Evolutionary conservation across 2,113 vertebrate species (phyloP).

Genomic region (Calyptomena viridis): DNA sequence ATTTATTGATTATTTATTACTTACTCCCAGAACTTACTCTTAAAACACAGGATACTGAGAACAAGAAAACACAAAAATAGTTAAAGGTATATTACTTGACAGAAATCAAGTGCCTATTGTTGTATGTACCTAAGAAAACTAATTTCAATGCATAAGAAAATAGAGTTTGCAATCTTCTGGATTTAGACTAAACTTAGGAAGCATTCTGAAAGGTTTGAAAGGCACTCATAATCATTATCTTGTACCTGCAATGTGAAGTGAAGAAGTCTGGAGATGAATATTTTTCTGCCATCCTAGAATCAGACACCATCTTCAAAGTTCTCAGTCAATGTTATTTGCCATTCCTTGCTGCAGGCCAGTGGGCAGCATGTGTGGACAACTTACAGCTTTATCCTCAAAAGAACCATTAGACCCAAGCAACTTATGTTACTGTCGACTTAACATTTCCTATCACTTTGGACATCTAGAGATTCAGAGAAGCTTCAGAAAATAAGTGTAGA

Average conservation of each 20-base stretch:
- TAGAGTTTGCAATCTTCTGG: not conserved
- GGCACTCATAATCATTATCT: not conserved
- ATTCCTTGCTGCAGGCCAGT: not conserved
- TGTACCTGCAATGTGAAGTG: fast-evolving
- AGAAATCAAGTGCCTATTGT: not conserved
- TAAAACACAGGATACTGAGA: not conserved
- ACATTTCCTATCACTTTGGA: not conserved
- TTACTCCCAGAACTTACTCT: not conserved
- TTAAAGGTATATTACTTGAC: not conserved
- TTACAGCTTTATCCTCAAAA: not conserved
- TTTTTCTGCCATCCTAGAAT: not conserved
- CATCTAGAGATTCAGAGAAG: not conserved
- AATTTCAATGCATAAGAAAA: not conserved
- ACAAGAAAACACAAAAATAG: not conserved
- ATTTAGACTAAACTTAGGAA: not conserved
- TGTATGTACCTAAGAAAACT: not conserved
- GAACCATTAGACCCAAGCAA: not conserved
- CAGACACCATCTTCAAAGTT: not conserved
- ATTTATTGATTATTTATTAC: not conserved
- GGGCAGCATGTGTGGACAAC: not conserved
- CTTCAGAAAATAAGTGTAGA: not conserved
- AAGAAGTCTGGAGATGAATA: not conserved
- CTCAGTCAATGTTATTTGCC: not conserved
- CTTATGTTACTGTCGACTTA: not conserved
- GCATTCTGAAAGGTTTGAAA: not conserved